Base-by-base conservation (phyloP, 2,888 invertebrate species). In the Macrophya annulata region DNA sequence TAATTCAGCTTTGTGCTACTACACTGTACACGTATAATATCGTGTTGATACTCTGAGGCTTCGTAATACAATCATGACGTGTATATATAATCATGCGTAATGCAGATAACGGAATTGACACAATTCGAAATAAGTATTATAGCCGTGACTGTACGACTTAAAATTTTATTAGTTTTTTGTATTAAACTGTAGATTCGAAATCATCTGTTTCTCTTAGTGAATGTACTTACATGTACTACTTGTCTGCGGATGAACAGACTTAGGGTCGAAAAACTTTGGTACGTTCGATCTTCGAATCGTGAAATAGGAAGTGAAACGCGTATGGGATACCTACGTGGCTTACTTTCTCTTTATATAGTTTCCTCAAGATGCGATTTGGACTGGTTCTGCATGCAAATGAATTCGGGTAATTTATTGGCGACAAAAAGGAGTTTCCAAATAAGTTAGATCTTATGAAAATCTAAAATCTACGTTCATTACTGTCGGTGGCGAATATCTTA, bases 341-440 rank as follows among this genome's bases (percentile, higher is more conserved):
- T 15, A 68, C 68, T 68, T 68, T 68, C 68, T 68, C 68, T 68
- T 37, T 37, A 37, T 37, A 37, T 68, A 68, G 37, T 37, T 31
- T 68, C 1, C 12, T 17, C 21, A 21, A 62, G 21, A 62, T 8
- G 8, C 21, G 21, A 62, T 62, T 17, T 15, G 15, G 68, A 37
- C 37, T 10, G 37, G 37, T 8, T 10, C 5, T 15, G 68, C 68
- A 68, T 68, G 12, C 17, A 6, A 68, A 68, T 68, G 37, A 68
- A 31, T 68, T 17, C 17, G 37, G 17, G 10, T 62, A 62, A 62
- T 25, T 62, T 62, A 25, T 62, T 62, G 25, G 12, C 21, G 25
- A 62, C 25, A 12, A 62, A 62, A 62, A 1, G 25, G 25, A 62
- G 21, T 25, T 21, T 21, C 3, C 3, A 12, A 37, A 68, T 1